These are phyloP conservation scores for Drosophila subobscura DNA, from an alignment of 1,140 invertebrate genomes.

Conservation along the genomic window DNA sequence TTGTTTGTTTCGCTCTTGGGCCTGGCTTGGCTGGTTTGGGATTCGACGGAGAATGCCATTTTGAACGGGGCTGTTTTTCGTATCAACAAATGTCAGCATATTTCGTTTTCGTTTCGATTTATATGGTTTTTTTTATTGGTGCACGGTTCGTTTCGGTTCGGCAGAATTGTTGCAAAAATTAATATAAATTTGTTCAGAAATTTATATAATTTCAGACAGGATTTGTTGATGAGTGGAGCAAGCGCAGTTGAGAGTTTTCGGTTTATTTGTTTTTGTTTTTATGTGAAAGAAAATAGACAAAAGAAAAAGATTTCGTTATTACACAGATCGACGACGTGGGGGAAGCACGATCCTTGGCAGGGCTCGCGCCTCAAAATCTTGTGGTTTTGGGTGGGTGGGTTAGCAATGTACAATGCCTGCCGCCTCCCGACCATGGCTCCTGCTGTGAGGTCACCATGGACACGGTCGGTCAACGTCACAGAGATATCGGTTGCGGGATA, in stretches of 20 bases:
- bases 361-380: constrained; percentile 34
- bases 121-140: constrained; percentile 11
- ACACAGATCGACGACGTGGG: constrained; percentile 71
- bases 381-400: constrained; percentile 41
- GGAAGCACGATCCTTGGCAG: constrained; percentile 49
- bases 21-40: constrained; percentile 74
- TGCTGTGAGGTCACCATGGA: neutral
- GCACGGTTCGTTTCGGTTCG: constrained; percentile 60
- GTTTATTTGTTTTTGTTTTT: constrained; percentile 65
- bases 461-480: constrained; percentile 28
- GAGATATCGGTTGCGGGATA: constrained; percentile 50
- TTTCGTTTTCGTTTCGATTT: constrained; percentile 54
- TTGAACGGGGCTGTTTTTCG: constrained; percentile 76
- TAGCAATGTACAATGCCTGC: constrained; percentile 63
- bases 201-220: constrained; percentile 54
- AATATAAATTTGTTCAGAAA: constrained; percentile 25
- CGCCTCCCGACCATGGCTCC: constrained; percentile 1
- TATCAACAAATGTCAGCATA: constrained; percentile 21
- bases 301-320: constrained; percentile 79
- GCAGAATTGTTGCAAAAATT: constrained; percentile 59
- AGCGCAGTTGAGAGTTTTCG: constrained; percentile 75
- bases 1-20: constrained; percentile 69
- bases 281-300: constrained; percentile 78
- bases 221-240: constrained; percentile 74
- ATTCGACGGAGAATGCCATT: constrained; percentile 81